Evolutionary conservation across 2,113 vertebrate genomes (phyloP).

Genomic region (Meleagris gallopavo): DNA sequence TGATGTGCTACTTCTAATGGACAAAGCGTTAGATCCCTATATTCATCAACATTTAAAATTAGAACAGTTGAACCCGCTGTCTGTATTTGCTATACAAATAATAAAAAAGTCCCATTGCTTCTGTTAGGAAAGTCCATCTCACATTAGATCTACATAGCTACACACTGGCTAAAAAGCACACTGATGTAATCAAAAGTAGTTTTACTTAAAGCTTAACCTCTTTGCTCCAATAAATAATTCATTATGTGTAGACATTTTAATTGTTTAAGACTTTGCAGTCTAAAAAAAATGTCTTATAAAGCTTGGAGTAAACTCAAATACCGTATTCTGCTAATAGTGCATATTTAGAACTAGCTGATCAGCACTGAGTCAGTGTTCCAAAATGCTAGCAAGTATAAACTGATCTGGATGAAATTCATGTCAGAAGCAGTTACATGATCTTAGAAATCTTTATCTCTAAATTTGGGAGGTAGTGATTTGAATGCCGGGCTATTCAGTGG

Average conservation of each 20-base stretch:
- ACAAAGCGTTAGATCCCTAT: neutral
- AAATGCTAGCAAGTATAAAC: neutral
- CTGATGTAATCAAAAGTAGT: neutral
- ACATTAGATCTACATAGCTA: neutral
- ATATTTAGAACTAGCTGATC: neutral
- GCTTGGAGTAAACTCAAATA: neutral
- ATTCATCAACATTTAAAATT: neutral
- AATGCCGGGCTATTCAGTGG: neutral
- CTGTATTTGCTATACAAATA: neutral
- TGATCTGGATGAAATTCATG: neutral
- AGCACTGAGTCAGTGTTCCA: neutral
- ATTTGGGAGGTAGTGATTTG: neutral
- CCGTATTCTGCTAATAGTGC: fast-evolving
- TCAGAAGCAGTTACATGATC: neutral
- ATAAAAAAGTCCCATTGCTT: fast-evolving
- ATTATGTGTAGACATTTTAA: neutral
- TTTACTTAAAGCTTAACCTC: neutral
- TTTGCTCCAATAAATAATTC: neutral
- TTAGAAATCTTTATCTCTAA: neutral
- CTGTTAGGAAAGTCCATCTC: neutral
- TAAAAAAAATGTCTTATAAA: neutral
- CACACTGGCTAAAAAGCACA: neutral
- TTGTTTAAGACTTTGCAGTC: neutral
- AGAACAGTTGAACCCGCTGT: neutral
- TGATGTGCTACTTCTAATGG: neutral